Base-by-base conservation (phyloP, 2,113 vertebrate genomes). In the Cyprinodon variegatus region DNA sequence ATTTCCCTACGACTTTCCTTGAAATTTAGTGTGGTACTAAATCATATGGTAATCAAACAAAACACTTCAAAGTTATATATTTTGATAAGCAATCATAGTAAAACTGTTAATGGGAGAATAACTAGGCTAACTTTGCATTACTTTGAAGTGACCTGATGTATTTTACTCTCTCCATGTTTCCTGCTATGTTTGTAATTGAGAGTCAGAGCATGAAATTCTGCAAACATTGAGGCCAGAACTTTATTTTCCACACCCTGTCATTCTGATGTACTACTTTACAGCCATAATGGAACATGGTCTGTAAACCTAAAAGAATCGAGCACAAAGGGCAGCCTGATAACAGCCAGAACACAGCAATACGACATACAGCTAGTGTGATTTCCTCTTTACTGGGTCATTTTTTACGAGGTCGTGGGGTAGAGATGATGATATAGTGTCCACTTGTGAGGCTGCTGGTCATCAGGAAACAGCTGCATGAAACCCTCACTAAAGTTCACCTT, bases 361-460 rank as follows among this genome's bases (percentile, higher is more conserved):
- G 3, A 20, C 41, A 61, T 63, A 10, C 39, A n/a, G 29, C 22
- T 36, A 20, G 63, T 76, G 77, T 22, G 50, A 67, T 71, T 61
- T 17, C 1, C 37, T 12, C 41, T 37, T 67, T 63, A 14, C 20
- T 37, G 75, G 70, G 61, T 78, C 22, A 46, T 77, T 39, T 70
- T 70, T 77, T 40, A 77, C 4, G 39, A 1, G 15, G 41, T 57
- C 10, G 13, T 38, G 61, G 17, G 17, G 50, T 9, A 4, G 29
- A 53, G 66, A 57, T 37, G 59, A 45, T 3, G 3, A 20, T 17
- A 69, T 17, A 4, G 59, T 61, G 71, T 61, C 63, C 50, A 69
- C 64, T 6, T 11, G 37, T 43, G 38, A 74, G 62, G 50, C 85
- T 63, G 69, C 63, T 7, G 78, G 72, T 36, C 70, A 67, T 74